Percentiles rank a stretch among this genome's conserved stretches.
These are phyloP conservation scores for Lasioglossum villosulum DNA, from an alignment of 2,888 invertebrate genomes.

Conservation along the genomic window DNA sequence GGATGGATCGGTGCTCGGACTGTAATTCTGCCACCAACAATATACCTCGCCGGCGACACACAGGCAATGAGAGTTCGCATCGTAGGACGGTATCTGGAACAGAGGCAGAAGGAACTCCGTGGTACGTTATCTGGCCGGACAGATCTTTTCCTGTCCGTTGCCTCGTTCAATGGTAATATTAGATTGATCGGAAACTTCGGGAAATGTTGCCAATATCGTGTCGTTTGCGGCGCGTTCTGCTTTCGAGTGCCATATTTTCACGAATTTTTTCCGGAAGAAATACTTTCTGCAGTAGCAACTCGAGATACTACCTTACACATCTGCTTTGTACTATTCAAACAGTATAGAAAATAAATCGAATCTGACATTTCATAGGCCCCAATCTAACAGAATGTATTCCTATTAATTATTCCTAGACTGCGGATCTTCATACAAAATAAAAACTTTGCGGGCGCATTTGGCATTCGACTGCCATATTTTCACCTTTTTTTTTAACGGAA, in stretches of 20 bases:
- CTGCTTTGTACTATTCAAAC: too few species aligned
- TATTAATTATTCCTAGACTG: too few species aligned
- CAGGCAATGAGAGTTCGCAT: conserved; percentile 80
- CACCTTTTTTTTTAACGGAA: too few species aligned
- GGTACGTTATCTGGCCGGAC: background rate
- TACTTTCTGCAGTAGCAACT: background rate
- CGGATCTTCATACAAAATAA: too few species aligned
- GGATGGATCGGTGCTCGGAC: conserved; percentile 66
- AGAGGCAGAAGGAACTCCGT: conserved; percentile 14
- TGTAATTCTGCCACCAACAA: conserved; percentile 81
- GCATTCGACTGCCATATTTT: too few species aligned
- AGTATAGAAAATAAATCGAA: too few species aligned
- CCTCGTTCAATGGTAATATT: conserved; percentile 3
- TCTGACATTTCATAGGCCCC: too few species aligned
- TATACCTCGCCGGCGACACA: conserved; percentile 82
- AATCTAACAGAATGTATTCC: too few species aligned
- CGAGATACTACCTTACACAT: too few species aligned
- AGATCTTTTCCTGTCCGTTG: background rate
- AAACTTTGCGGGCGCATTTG: too few species aligned
- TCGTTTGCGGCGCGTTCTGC: background rate
- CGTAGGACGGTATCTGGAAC: conserved; percentile 79
- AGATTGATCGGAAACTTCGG: background rate
- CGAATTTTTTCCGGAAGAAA: background rate
- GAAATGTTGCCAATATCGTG: background rate
- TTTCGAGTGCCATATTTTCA: background rate